Percentiles rank a stretch among this genome's conserved stretches.
Evolutionary conservation across 37 sponge, comb jelly and placozoan species (phyloP).

Genomic region (Dysidea cf. avara): DNA sequence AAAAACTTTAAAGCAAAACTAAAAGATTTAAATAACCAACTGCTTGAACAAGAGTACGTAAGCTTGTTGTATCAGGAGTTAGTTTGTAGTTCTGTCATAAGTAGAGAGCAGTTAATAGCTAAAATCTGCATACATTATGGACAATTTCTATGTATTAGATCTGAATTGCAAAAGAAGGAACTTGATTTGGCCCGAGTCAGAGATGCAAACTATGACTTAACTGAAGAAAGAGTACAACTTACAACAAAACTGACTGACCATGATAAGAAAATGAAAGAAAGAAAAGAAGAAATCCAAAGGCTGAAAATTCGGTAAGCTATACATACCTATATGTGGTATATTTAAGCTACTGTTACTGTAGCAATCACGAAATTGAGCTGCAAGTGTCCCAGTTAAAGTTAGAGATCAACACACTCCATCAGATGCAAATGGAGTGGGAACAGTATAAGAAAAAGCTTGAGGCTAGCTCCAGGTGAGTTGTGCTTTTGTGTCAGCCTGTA

Average conservation of each 20-base stretch:
- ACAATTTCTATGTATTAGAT: no score
- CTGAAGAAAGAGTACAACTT: constrained; percentile 6
- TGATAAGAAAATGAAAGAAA: constrained; percentile 16
- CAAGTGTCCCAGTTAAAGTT: constrained; percentile 35
- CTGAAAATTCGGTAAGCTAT: constrained; percentile 13
- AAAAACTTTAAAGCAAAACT: no score
- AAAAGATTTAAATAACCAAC: no score
- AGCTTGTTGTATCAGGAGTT: no score
- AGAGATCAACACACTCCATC: constrained; percentile 26
- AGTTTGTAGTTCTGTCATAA: no score
- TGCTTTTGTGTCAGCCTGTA: background rate
- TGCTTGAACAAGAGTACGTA: no score
- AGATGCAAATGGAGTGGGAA: constrained; percentile 32
- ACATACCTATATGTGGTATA: background rate
- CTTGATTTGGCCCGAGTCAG: background rate
- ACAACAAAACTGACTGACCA: constrained; percentile 6
- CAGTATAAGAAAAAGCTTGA: constrained; percentile 36
- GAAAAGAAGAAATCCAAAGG: constrained; percentile 18
- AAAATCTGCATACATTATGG: no score
- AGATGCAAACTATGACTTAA: background rate
- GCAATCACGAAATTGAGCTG: constrained; percentile 15
- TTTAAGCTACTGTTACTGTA: constrained; percentile 1
- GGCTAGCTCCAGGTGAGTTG: constrained; percentile 11
- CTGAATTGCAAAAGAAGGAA: no score
- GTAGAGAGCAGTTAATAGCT: no score